Evolutionary conservation across 2,888 invertebrate species (phyloP).

Genomic region (Pasiphila rectangulata): DNA sequence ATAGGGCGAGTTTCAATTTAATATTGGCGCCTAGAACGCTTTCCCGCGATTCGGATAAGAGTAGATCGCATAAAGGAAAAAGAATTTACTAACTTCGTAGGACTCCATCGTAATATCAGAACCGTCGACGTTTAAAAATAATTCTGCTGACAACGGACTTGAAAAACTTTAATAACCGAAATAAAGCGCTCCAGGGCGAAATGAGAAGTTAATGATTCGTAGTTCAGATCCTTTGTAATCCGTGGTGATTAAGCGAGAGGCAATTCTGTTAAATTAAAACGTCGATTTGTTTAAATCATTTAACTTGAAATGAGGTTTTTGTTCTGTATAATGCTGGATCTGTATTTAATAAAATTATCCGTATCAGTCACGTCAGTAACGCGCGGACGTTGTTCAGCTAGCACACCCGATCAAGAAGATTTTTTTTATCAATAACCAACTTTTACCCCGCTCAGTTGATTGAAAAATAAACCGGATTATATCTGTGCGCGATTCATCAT

Average conservation of each 20-base stretch:
- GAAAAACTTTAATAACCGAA: conserved; percentile 41
- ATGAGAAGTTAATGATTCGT: conserved; percentile 59
- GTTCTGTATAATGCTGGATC: conserved; percentile 20
- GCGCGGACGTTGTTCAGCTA: conserved; percentile 17
- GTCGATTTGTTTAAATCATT: conserved; percentile 32
- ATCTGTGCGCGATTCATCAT: conserved; percentile 4
- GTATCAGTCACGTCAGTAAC: conserved; percentile 16
- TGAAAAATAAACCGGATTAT: conserved; percentile 25
- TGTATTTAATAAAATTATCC: conserved; percentile 14
- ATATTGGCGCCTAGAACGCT: conserved; percentile 43
- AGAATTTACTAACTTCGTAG: conserved; percentile 27
- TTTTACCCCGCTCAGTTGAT: conserved; percentile 17
- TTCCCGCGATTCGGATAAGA: conserved; percentile 36
- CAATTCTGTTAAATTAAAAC: conserved; percentile 44
- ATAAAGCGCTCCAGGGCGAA: conserved; percentile 44
- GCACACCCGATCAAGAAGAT: conserved; percentile 16
- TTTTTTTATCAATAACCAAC: conserved; percentile 18
- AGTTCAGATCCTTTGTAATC: conserved; percentile 51
- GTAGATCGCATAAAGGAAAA: conserved; percentile 38
- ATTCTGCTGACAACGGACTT: conserved; percentile 33
- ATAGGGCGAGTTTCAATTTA: conserved; percentile 46
- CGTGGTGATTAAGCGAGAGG: conserved; percentile 42
- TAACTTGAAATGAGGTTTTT: conserved; percentile 17
- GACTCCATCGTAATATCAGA: conserved; percentile 27
- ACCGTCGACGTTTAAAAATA: conserved; percentile 27